A percentile compares a stretch with the other conserved stretches of the same genome.
Conservation (phyloP, 1,140 invertebrate genomes). For the Pseudomyrmex flavicornis region DNA sequence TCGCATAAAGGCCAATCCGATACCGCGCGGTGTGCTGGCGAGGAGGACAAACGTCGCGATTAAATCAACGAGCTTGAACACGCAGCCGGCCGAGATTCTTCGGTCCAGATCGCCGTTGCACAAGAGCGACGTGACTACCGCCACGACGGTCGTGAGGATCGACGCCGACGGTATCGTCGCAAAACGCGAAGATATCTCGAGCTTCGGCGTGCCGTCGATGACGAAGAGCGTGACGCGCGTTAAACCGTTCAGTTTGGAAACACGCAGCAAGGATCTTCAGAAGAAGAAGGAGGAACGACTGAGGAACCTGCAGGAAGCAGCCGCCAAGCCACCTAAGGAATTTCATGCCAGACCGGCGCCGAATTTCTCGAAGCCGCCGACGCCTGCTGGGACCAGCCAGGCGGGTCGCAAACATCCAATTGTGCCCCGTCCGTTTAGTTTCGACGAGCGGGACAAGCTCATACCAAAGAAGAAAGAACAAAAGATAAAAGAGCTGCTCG, state of each 20-base stretch:
- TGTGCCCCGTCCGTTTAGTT: slow-evolving; percentile 84
- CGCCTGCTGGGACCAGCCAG: slow-evolving; percentile 50
- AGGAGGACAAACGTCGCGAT: slow-evolving; percentile 73
- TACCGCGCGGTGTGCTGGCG: slow-evolving; percentile 67
- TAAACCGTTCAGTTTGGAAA: slow-evolving; percentile 86
- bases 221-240: slow-evolving; percentile 55
- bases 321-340: slow-evolving; percentile 72
- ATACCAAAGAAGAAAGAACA: slow-evolving; percentile 84
- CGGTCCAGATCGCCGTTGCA: too few relatives aligned
- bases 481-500: slow-evolving; percentile 83
- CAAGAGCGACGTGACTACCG: slow-evolving; percentile 23
- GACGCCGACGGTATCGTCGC: slow-evolving; percentile 68
- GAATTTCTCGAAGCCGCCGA: slow-evolving; percentile 62
- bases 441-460: slow-evolving; percentile 85
- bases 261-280: slow-evolving; percentile 82
- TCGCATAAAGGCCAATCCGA: slow-evolving; percentile 78
- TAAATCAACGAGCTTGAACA: slow-evolving; percentile 69
- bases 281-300: slow-evolving; percentile 86
- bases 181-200: slow-evolving; percentile 73
- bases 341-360: slow-evolving; percentile 83
- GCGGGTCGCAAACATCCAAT: not conserved
- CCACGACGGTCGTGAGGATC: slow-evolving; percentile 62
- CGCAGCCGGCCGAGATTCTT: slow-evolving; percentile 10
- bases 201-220: slow-evolving; percentile 78
- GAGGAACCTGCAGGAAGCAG: slow-evolving; percentile 79